Conservation (phyloP, 2,797 vertebrate species). For the Propithecus perrieri region DNA sequence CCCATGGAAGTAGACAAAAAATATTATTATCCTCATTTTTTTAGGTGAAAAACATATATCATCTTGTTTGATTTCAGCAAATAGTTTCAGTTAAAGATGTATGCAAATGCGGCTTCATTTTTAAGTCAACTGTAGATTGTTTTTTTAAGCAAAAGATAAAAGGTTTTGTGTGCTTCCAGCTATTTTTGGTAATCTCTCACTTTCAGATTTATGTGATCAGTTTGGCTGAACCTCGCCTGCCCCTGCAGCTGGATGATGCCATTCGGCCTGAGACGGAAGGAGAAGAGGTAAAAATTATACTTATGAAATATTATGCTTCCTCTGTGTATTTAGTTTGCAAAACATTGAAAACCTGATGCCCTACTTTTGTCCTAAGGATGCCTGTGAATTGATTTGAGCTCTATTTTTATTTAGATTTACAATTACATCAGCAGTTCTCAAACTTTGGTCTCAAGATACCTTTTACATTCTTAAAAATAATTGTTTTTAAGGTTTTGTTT, state of each 20-base stretch:
- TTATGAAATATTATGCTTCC: slow-evolving; percentile 44
- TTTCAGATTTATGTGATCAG: slow-evolving; percentile 97
- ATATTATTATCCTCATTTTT: not conserved
- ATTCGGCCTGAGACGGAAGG: slow-evolving; percentile 95
- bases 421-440: slow-evolving; percentile 2
- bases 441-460: not conserved
- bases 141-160: slow-evolving; percentile 59
- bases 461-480: slow-evolving; percentile 57
- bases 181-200: slow-evolving; percentile 81
- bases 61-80: slow-evolving; percentile 43
- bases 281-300: slow-evolving; percentile 92
- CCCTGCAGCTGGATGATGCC: slow-evolving; percentile 97
- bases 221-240: slow-evolving; percentile 94
- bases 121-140: slow-evolving; percentile 63
- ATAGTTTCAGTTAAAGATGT: slow-evolving; percentile 57
- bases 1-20: not conserved
- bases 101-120: slow-evolving; percentile 80
- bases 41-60: not conserved
- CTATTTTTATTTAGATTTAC: slow-evolving; percentile 48
- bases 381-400: slow-evolving; percentile 19
- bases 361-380: not conserved
- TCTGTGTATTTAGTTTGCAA: slow-evolving; percentile 27
- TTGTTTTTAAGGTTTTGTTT: slow-evolving; percentile 13
- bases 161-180: slow-evolving; percentile 58
- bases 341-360: not conserved